These are phyloP conservation scores for Platysteira castanea DNA, from an alignment of 2,113 vertebrate genomes.

Conservation along the genomic window DNA sequence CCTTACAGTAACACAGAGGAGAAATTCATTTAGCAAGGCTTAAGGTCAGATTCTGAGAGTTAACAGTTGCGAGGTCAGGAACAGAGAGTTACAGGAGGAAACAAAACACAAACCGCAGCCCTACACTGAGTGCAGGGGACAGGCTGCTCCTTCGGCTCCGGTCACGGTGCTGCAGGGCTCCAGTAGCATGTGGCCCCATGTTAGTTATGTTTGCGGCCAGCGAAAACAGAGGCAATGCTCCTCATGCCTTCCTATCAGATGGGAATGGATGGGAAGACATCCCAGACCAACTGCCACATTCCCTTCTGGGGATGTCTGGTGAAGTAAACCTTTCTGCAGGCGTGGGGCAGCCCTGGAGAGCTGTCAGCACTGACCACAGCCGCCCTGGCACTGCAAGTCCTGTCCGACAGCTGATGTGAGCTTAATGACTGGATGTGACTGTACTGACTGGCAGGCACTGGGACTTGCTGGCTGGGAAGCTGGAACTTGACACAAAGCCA, in stretches of 20 bases:
- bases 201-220: rapidly evolving
- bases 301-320: not conserved
- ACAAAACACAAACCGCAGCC: not conserved
- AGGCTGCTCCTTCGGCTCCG: not conserved
- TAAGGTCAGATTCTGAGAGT: not conserved
- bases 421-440: not conserved
- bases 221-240: not conserved
- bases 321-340: not conserved
- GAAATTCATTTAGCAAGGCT: not conserved
- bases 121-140: rapidly evolving
- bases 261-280: not conserved
- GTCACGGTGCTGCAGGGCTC: rapidly evolving
- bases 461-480: not conserved
- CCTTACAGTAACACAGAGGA: not conserved
- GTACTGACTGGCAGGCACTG: not conserved
- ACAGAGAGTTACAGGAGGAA: not conserved
- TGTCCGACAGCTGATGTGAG: not conserved
- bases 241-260: rapidly evolving
- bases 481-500: not conserved
- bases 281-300: rapidly evolving
- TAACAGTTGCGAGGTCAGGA: not conserved
- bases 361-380: not conserved
- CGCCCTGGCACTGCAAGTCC: not conserved
- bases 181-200: rapidly evolving
- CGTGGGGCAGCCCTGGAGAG: rapidly evolving